phyloP scores from a whole-genome alignment of 1,140 invertebrate genomes.

The Drosophila tsacasi region DNA sequence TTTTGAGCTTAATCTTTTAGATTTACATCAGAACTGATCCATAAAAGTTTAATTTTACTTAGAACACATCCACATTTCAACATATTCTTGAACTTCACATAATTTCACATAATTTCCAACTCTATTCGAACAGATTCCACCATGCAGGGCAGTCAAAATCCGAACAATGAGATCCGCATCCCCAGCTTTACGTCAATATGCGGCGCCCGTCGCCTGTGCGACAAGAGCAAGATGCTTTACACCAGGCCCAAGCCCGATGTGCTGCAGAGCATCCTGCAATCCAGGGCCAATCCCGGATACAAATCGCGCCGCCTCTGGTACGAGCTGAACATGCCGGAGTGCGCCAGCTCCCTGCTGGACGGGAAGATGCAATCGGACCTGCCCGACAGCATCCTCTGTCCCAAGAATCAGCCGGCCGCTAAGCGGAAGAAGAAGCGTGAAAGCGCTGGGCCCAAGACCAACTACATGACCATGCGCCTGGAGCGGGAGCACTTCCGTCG shows the following conservation, averaged over 20 bases:
- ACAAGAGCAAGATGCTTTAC: conserved; percentile 73
- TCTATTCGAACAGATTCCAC: conserved; percentile 3
- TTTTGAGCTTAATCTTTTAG: background rate
- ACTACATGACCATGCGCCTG: conserved; percentile 87
- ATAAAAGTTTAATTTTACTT: background rate
- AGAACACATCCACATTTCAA: background rate
- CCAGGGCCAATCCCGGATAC: conserved; percentile 79
- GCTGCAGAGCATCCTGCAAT: conserved; percentile 72
- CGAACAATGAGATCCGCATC: conserved; percentile 53
- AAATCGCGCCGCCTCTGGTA: conserved; percentile 80
- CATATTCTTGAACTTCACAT: background rate
- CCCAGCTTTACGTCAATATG: conserved; percentile 69
- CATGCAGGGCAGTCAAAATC: conserved; percentile 62
- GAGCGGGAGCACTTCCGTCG: conserved; percentile 93
- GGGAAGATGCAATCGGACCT: conserved; percentile 73
- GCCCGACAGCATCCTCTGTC: conserved; percentile 67
- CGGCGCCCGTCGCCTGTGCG: conserved; percentile 58
- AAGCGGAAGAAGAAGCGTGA: conserved; percentile 19
- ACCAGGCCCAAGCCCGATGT: conserved; percentile 79
- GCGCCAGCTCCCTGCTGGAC: conserved; percentile 71
- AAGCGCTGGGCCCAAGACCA: conserved; percentile 30
- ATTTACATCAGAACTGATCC: background rate
- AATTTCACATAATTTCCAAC: background rate
- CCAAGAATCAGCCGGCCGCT: conserved; percentile 31
- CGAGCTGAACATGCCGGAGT: conserved; percentile 83